These are phyloP conservation scores for Pachliopta kotzebuea DNA, from an alignment of 2,888 invertebrate species.

Conservation along the genomic window DNA sequence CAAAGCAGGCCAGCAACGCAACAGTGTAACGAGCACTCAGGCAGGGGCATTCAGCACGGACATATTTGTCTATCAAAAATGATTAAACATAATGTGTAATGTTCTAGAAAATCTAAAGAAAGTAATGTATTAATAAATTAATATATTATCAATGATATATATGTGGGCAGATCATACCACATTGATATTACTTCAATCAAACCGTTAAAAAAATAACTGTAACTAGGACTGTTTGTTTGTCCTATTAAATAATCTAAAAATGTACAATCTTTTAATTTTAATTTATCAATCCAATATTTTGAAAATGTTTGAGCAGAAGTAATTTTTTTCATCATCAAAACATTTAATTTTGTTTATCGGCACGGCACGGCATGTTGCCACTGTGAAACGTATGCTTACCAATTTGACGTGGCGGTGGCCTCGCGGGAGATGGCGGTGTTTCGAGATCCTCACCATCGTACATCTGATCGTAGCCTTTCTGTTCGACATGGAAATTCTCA, in stretches of 20 bases:
- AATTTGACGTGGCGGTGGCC: slow-evolving; percentile 91
- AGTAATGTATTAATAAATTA: too few species aligned
- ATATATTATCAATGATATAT: not conserved
- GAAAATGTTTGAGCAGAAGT: too few species aligned
- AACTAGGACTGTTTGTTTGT: too few species aligned
- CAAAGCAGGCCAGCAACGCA: slow-evolving; percentile 91
- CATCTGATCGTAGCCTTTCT: slow-evolving; percentile 81
- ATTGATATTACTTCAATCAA: not conserved
- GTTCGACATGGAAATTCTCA: slow-evolving; percentile 84
- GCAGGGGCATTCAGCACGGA: slow-evolving; percentile 92
- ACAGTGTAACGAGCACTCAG: slow-evolving; percentile 93
- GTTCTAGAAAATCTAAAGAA: too few species aligned
- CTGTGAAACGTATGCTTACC: slow-evolving; percentile 41
- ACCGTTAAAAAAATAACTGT: not conserved
- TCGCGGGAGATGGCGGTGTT: slow-evolving; percentile 90
- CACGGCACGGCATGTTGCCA: too few species aligned
- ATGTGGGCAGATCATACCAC: not conserved
- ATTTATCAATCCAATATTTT: too few species aligned
- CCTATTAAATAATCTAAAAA: too few species aligned
- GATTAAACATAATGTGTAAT: too few species aligned
- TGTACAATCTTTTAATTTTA: too few species aligned
- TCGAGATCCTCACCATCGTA: slow-evolving; percentile 86
- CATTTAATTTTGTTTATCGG: too few species aligned
- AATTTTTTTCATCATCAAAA: too few species aligned
- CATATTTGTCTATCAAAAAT: slow-evolving; percentile 86